phyloP scores from a whole-genome alignment of 1,140 invertebrate species.

The Drosophila biarmipes region DNA sequence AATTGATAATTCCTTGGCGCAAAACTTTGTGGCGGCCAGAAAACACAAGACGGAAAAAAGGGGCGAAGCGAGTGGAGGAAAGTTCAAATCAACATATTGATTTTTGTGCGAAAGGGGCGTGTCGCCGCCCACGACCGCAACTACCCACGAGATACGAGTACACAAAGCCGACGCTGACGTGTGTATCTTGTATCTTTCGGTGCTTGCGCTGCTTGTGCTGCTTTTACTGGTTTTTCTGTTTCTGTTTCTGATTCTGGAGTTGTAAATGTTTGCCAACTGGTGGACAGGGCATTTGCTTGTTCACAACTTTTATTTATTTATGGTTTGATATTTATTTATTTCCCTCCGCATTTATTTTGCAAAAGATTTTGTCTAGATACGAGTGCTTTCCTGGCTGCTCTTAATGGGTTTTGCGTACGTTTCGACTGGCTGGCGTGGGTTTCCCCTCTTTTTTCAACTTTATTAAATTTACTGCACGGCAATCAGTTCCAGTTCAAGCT shows the following conservation, averaged over 20 bases:
- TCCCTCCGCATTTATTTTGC: slow-evolving; percentile 44
- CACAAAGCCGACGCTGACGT: slow-evolving; percentile 63
- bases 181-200: slow-evolving; percentile 75
- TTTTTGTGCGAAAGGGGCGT: slow-evolving; percentile 67
- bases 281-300: slow-evolving; percentile 53
- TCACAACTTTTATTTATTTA: slow-evolving; percentile 66
- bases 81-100: slow-evolving; percentile 82
- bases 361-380: slow-evolving; percentile 32
- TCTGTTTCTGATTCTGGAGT: slow-evolving; percentile 9
- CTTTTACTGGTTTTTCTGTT: slow-evolving; percentile 1
- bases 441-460: not conserved
- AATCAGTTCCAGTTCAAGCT: slow-evolving; percentile 6
- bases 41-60: slow-evolving; percentile 11
- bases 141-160: slow-evolving; percentile 46
- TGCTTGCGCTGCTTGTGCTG: slow-evolving; percentile 20
- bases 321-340: slow-evolving; percentile 59
- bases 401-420: slow-evolving; percentile 30
- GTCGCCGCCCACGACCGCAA: slow-evolving; percentile 47
- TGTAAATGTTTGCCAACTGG: slow-evolving; percentile 64
- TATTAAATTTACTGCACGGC: slow-evolving; percentile 6
- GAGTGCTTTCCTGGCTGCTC: slow-evolving; percentile 31
- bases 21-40: slow-evolving; percentile 38
- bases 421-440: not conserved
- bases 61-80: slow-evolving; percentile 47
- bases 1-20: slow-evolving; percentile 52